Base-by-base conservation (phyloP, 2,797 vertebrate species). In the Urosaurus nigricauda region DNA sequence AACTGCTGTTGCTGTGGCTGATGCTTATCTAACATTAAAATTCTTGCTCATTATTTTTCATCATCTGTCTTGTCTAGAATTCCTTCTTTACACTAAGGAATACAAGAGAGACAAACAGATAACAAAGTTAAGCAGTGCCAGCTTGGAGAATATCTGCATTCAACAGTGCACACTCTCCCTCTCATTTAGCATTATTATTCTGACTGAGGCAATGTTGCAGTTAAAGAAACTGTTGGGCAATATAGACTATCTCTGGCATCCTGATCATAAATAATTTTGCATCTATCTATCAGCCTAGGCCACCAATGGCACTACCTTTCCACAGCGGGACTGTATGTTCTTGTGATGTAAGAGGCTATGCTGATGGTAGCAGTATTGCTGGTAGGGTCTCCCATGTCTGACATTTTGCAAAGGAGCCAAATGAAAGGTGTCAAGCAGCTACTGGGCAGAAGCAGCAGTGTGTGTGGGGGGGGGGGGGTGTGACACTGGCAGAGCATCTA, bases 31-130 rank as follows among this genome's bases (percentile, higher is more conserved):
- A 74, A 74, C 19, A 75, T 63, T 63, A 79, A 63, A 40, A 51
- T 8, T 53, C 35, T 63, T 47, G 1, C 70, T 71, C 53, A 29
- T 35, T 74, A 75, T 87, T 87, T 75, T 65, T 87, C 79, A 87
- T 70, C 63, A 56, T 9, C 53, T 82, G 79, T 63, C 63, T 82
- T 58, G 4, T 11, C 19, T 63, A 4, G n/a, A 40, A 63, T 82
- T 63, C 13, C 24, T 74, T 35, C 56, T 75, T 87, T 29, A 29
- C 13, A 11, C 26, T 58, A 26, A 75, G 37, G 53, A 85, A 63
- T 63, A 26, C 53, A 43, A 5, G 4, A 77, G 37, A 21, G 14
- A 77, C 43, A 6, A 87, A 79, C 1, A 74, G 29, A 40, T 58
- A 5, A 43, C 37, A 47, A 58, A 32, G 37, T 35, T 26, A 78